phyloP scores from a whole-genome alignment of 2,888 invertebrate genomes.

The Hoplodrina ambigua region DNA sequence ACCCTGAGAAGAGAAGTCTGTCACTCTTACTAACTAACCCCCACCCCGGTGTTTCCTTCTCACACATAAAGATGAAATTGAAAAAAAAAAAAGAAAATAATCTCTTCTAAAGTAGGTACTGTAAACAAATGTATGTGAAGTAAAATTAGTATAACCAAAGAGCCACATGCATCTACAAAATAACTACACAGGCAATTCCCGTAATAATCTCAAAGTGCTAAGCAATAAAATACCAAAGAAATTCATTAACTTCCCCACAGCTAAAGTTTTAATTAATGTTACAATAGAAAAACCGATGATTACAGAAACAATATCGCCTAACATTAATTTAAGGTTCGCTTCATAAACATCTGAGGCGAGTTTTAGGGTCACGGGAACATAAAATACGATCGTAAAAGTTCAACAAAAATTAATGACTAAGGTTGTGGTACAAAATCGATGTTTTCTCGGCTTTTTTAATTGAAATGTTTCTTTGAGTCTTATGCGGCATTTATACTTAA shows the following conservation, averaged over 20 bases:
- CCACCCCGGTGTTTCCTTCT: too few species aligned
- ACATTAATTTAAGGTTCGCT: slow-evolving; percentile 72
- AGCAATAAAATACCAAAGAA: slow-evolving; percentile 39
- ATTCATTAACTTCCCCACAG: slow-evolving; percentile 39
- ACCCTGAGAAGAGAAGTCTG: too few species aligned
- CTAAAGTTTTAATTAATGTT: slow-evolving; percentile 61
- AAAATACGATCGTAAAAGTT: slow-evolving; percentile 77
- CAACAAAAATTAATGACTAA: slow-evolving; percentile 73
- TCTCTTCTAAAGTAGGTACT: too few species aligned
- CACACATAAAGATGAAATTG: too few species aligned
- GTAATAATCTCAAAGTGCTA: slow-evolving; percentile 3
- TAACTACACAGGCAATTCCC: background rate
- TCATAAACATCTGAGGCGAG: slow-evolving; percentile 75
- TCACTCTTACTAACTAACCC: too few species aligned
- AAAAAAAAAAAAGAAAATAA: too few species aligned
- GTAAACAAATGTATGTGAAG: too few species aligned
- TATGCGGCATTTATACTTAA: too few species aligned
- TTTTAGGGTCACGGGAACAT: slow-evolving; percentile 73
- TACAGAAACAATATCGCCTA: slow-evolving; percentile 67
- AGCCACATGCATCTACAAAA: background rate
- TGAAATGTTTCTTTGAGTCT: background rate
- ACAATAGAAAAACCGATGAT: slow-evolving; percentile 62
- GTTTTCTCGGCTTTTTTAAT: background rate
- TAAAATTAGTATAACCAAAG: too few species aligned
- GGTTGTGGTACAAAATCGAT: slow-evolving; percentile 19